Conservation (phyloP, 2,113 vertebrate species). For the Hippocampus barbouri region DNA sequence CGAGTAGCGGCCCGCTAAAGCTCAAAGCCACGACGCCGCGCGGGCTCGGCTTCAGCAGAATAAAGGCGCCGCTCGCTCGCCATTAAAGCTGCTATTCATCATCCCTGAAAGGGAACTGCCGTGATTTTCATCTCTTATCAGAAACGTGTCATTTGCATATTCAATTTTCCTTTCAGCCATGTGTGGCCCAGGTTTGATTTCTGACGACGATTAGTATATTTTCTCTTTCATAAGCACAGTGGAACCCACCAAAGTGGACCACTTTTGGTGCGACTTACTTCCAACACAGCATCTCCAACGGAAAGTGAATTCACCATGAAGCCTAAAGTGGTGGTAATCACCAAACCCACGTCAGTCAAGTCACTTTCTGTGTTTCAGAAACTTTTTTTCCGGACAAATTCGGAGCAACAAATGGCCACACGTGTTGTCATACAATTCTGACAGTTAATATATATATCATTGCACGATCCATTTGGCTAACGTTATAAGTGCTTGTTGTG, state of each 20-base stretch:
- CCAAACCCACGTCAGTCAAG: no score
- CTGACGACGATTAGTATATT: background rate
- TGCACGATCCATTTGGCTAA: constrained; percentile 67
- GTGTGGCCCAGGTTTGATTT: background rate
- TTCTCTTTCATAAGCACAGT: background rate
- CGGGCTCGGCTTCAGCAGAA: constrained; percentile 28
- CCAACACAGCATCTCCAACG: background rate
- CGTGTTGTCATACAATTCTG: no score
- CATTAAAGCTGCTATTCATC: constrained; percentile 40
- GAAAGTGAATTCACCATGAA: background rate
- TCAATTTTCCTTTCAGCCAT: constrained; percentile 23
- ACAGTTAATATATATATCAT: background rate
- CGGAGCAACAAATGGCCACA: no score
- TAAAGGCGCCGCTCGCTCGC: constrained; percentile 40
- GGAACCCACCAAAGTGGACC: background rate
- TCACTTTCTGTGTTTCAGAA: no score
- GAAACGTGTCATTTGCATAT: constrained; percentile 51
- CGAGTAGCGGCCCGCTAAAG: constrained; percentile 31
- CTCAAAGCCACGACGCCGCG: constrained; percentile 16
- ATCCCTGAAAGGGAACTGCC: constrained; percentile 35
- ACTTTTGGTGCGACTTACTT: background rate
- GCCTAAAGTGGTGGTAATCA: no score
- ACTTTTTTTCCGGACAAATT: no score
- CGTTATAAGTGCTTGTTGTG: constrained; percentile 73
- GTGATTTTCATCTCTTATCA: constrained; percentile 53